Conservation (phyloP, 2,797 vertebrate genomes). For the Platalea minor region DNA sequence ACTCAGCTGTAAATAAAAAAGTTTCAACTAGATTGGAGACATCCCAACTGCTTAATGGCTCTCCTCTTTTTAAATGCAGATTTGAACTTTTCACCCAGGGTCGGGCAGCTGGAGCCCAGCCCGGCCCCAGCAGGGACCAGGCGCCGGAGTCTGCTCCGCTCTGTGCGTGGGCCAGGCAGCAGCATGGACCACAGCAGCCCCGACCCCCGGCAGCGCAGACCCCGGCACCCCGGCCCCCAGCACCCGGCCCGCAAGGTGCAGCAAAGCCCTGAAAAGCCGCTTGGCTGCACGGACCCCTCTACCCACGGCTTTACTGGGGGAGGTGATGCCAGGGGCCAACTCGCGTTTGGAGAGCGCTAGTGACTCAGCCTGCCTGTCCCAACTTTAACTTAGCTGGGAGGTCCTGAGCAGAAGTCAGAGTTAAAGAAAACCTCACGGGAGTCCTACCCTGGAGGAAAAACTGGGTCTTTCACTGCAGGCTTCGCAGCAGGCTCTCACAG, state of each 20-base stretch:
- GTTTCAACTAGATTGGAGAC: conserved; percentile 38
- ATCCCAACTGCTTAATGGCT: not conserved
- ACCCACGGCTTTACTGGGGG: not conserved
- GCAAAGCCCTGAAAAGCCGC: not conserved
- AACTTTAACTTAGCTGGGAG: too few species aligned
- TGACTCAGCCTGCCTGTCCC: not conserved
- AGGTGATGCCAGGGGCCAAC: not conserved
- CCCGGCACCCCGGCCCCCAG: not conserved
- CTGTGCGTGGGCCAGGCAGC: not conserved
- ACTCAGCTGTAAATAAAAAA: not conserved
- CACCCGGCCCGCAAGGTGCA: not conserved
- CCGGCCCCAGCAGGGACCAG: conserved; percentile 47
- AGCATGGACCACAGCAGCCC: not conserved
- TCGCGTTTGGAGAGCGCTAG: accelerated
- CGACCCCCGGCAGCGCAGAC: too few species aligned
- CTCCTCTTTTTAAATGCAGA: conserved; percentile 73
- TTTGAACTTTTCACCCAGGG: conserved; percentile 77
- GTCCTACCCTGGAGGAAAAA: not conserved
- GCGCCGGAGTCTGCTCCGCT: not conserved
- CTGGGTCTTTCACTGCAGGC: not conserved
- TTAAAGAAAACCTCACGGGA: not conserved
- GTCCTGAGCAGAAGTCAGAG: not conserved
- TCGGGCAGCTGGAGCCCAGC: conserved; percentile 60
- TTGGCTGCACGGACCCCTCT: not conserved
- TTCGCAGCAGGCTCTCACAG: not conserved